These are phyloP conservation scores for Oreotrochilus melanogaster DNA, from an alignment of 2,113 vertebrate species.

Conservation along the genomic window DNA sequence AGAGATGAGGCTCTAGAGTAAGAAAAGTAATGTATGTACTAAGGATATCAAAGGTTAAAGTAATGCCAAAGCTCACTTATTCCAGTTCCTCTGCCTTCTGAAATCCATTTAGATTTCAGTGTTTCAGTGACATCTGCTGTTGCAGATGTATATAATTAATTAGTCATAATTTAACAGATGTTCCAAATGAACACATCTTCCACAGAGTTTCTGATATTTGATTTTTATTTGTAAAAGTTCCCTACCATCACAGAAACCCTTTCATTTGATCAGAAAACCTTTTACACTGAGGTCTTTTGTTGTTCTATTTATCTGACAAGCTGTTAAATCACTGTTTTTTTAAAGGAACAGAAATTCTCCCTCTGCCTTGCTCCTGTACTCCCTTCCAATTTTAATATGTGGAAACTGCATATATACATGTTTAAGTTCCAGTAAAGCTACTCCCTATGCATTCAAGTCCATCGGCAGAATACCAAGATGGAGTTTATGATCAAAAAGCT, in stretches of 20 bases:
- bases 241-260: neutral
- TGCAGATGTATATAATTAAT: slow-evolving; percentile 15
- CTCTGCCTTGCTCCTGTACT: neutral
- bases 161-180: neutral
- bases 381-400: neutral
- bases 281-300: neutral
- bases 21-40: neutral
- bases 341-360: neutral
- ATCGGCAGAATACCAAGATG: neutral
- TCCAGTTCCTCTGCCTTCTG: neutral
- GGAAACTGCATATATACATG: neutral
- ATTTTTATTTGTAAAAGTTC: neutral
- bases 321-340: neutral
- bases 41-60: neutral
- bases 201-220: neutral
- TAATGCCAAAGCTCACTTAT: neutral
- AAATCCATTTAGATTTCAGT: slow-evolving; percentile 4
- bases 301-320: neutral
- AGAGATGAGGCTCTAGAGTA: neutral
- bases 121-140: slow-evolving; percentile 59
- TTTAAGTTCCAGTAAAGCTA: neutral
- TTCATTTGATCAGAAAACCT: neutral
- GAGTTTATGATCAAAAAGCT: neutral
- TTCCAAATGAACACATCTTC: neutral
- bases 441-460: neutral